phyloP scores from a whole-genome alignment of 37 sponge, comb jelly and placozoan genomes.

The Crambe crambe region DNA sequence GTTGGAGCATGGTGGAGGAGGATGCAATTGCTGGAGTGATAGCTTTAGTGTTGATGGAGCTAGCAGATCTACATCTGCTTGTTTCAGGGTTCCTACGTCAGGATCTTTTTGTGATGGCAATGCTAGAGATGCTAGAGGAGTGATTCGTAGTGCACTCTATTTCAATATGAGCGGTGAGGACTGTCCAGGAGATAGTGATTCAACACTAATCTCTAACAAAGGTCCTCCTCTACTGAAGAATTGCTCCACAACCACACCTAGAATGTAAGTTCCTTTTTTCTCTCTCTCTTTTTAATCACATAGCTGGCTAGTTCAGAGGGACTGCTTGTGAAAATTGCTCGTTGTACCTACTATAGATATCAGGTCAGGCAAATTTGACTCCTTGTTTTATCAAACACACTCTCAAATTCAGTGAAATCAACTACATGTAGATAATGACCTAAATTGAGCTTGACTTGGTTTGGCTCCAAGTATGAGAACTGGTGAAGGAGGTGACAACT shows the following conservation, averaged over 20 bases:
- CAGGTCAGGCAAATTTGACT: no score
- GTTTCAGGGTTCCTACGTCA: not conserved
- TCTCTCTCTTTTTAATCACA: no score
- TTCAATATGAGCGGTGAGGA: not conserved
- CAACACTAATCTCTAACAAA: not conserved
- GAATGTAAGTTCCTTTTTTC: not conserved
- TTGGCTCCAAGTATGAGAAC: no score
- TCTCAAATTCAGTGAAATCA: no score
- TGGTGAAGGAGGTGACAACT: no score
- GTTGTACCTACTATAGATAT: no score
- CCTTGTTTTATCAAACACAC: no score
- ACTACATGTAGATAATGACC: no score
- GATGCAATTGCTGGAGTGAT: not conserved
- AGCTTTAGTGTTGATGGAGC: no score
- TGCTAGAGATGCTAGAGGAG: conserved; percentile 11
- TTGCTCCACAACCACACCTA: not conserved
- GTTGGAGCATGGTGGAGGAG: conserved; percentile 12
- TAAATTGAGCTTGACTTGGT: no score
- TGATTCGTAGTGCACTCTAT: not conserved
- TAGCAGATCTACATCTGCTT: not conserved
- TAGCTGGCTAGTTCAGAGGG: no score
- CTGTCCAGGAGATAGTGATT: not conserved
- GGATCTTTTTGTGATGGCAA: not conserved
- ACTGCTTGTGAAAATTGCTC: no score
- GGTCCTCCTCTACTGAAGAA: not conserved